Conservation (phyloP, 1,140 invertebrate genomes). For the Nephila pilipes region DNA sequence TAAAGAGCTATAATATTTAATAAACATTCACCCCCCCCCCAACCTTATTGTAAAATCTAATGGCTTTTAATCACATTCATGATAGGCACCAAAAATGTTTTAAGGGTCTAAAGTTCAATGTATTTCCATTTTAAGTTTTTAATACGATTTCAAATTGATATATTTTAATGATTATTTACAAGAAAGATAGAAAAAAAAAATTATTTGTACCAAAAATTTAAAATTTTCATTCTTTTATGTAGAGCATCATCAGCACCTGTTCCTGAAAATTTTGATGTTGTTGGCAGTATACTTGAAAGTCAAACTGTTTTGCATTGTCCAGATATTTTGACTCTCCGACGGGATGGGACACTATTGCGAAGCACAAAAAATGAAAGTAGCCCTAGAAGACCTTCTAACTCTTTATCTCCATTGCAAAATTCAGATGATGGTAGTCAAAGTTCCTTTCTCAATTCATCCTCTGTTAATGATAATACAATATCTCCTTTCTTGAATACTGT, state of each 20-base stretch:
- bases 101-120: too few species aligned
- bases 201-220: neutral
- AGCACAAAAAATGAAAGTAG: slow-evolving; percentile 23
- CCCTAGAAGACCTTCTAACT: neutral
- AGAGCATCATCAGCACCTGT: slow-evolving; percentile 16
- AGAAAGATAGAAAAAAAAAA: too few species aligned
- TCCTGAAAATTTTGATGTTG: slow-evolving; percentile 68
- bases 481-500: slow-evolving; percentile 13
- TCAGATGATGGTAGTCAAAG: slow-evolving; percentile 45
- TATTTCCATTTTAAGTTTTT: too few species aligned
- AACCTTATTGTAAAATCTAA: too few species aligned
- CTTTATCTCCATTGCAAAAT: slow-evolving; percentile 4
- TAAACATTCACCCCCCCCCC: too few species aligned
- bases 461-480: slow-evolving; percentile 34
- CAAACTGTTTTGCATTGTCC: slow-evolving; percentile 56
- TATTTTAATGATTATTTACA: too few species aligned
- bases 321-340: slow-evolving; percentile 57
- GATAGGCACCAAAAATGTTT: too few species aligned
- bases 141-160: too few species aligned
- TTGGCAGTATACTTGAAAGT: slow-evolving; percentile 70
- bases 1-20: too few species aligned
- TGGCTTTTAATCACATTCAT: too few species aligned
- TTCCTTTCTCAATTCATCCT: slow-evolving; percentile 44
- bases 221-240: neutral
- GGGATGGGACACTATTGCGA: slow-evolving; percentile 46